A percentile compares a stretch with the other conserved stretches of the same genome.
phyloP scores from a whole-genome alignment of 2,888 invertebrate species.

The Eueremaeus valkanovi region DNA sequence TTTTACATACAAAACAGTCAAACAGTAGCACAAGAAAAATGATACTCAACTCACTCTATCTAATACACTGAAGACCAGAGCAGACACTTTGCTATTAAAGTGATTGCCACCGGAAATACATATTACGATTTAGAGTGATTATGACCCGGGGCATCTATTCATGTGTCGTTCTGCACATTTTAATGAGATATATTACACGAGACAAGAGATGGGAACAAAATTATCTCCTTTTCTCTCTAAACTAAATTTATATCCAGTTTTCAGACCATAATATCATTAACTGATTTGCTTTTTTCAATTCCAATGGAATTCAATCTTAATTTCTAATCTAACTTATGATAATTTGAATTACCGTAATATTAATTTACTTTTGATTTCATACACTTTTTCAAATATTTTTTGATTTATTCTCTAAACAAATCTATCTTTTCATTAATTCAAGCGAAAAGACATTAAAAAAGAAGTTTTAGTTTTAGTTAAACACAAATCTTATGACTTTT shows the following conservation, averaged over 20 bases:
- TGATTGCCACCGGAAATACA: constrained; percentile 25
- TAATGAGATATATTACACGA: neutral
- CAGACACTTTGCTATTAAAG: neutral
- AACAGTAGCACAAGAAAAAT: neutral
- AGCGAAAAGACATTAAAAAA: too few species aligned
- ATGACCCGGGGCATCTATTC: neutral
- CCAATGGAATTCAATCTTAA: too few species aligned
- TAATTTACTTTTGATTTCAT: too few species aligned
- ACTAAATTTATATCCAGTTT: neutral
- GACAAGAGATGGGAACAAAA: neutral
- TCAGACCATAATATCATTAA: too few species aligned
- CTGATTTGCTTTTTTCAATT: too few species aligned
- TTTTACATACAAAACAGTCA: neutral
- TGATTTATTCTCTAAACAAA: too few species aligned
- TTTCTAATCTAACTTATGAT: too few species aligned
- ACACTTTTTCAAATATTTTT: too few species aligned
- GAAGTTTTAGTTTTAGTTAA: too few species aligned
- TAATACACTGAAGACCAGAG: neutral
- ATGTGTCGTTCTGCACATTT: constrained; percentile 7
- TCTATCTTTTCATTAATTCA: too few species aligned
- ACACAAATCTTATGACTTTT: too few species aligned
- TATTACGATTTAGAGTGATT: neutral
- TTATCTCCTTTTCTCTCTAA: neutral
- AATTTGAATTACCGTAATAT: too few species aligned
- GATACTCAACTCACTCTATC: neutral